These are phyloP conservation scores for Pseudomyrmex concolor DNA, from an alignment of 1,140 invertebrate species.

Conservation along the genomic window DNA sequence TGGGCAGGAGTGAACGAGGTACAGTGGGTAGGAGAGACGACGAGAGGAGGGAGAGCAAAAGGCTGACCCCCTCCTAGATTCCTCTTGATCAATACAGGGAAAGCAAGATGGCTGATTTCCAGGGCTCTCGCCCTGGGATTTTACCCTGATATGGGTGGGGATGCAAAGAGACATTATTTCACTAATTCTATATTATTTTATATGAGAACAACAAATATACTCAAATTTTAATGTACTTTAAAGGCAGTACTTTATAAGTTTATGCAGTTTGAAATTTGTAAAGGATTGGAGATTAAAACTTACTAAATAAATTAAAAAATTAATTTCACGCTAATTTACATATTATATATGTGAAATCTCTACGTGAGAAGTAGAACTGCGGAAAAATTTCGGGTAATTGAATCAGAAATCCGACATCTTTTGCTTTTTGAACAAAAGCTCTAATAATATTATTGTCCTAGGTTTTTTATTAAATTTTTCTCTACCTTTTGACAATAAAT, in stretches of 20 bases:
- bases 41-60: conserved; percentile 58
- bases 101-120: conserved; percentile 85
- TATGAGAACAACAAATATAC: conserved; percentile 30
- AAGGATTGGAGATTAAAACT: too few relatives aligned
- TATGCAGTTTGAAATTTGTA: neutral
- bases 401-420: too few relatives aligned
- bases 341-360: too few relatives aligned
- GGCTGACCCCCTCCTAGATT: conserved; percentile 75
- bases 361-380: too few relatives aligned
- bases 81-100: conserved; percentile 84
- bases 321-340: too few relatives aligned
- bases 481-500: too few relatives aligned
- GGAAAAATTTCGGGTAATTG: too few relatives aligned
- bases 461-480: too few relatives aligned
- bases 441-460: too few relatives aligned
- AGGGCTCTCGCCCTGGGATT: conserved; percentile 83
- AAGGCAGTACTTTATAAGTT: neutral
- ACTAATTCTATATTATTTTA: conserved; percentile 33
- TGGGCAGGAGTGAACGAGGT: conserved; percentile 70
- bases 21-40: conserved; percentile 63
- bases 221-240: neutral
- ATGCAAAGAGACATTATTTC: conserved; percentile 34
- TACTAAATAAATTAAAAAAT: too few relatives aligned
- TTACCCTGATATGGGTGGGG: conserved; percentile 74
- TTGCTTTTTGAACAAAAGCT: too few relatives aligned